A percentile compares a stretch with the other conserved stretches of the same genome.
Conservation (phyloP, 2,797 vertebrate species). For the Helicolenus hilgendorfi region DNA sequence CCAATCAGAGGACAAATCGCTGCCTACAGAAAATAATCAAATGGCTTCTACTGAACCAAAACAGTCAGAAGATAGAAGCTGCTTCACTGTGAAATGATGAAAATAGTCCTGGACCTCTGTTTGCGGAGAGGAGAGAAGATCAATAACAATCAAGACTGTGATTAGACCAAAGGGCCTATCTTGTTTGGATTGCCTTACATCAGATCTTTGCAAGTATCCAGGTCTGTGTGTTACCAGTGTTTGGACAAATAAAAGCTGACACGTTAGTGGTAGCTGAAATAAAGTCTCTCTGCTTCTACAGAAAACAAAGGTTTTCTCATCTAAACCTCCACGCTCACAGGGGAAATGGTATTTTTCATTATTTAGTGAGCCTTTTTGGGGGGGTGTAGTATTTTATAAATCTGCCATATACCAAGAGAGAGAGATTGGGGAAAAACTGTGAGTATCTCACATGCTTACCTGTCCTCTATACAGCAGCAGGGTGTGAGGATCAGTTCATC, state of each 20-base stretch:
- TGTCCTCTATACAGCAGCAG: constrained; percentile 50
- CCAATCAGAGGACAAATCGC: not conserved
- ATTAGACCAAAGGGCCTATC: constrained; percentile 42
- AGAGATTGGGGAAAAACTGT: constrained; percentile 12
- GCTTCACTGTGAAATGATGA: constrained; percentile 40
- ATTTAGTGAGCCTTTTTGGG: constrained; percentile 46
- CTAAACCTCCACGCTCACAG: constrained; percentile 14
- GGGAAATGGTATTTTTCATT: constrained; percentile 47
- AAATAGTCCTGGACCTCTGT: constrained; percentile 34
- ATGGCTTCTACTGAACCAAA: not conserved
- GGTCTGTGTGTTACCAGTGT: constrained; percentile 12
- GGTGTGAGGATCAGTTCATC: constrained; percentile 50
- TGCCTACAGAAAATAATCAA: constrained; percentile 4
- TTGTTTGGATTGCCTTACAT: constrained; percentile 47
- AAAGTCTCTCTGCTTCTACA: constrained; percentile 11
- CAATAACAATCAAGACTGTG: constrained; percentile 58
- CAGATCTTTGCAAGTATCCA: constrained; percentile 26
- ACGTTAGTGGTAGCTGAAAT: constrained; percentile 15
- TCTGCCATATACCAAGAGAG: constrained; percentile 22
- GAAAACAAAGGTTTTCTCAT: constrained; percentile 45
- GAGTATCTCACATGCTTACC: constrained; percentile 26
- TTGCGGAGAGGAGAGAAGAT: constrained; percentile 52
- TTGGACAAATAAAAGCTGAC: constrained; percentile 54
- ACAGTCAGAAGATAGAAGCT: constrained; percentile 6
- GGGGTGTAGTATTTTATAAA: constrained; percentile 40